These are phyloP conservation scores for Trilocha varians DNA, from an alignment of 2,888 invertebrate genomes.

Conservation along the genomic window DNA sequence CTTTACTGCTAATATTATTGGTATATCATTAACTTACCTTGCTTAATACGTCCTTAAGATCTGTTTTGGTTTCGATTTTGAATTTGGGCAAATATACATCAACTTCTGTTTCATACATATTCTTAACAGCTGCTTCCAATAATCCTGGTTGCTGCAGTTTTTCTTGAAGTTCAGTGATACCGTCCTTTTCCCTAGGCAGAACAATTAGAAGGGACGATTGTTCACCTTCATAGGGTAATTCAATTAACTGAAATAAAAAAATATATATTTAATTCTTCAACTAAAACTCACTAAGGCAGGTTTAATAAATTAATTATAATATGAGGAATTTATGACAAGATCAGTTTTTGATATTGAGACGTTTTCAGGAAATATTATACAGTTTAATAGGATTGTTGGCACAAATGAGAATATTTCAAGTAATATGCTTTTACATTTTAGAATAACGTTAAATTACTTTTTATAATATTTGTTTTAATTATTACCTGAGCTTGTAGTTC, in stretches of 20 bases:
- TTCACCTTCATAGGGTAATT: constrained; percentile 80
- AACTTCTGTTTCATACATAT: constrained; percentile 66
- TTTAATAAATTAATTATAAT: no score
- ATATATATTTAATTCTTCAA: no score
- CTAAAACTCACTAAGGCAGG: no score
- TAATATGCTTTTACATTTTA: no score
- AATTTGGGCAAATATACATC: constrained; percentile 82
- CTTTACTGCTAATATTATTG: background rate
- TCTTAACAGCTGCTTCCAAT: constrained; percentile 47
- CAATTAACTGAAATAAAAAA: constrained; percentile 70
- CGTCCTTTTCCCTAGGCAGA: constrained; percentile 79
- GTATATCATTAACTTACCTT: constrained; percentile 63
- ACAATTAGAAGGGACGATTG: constrained; percentile 81
- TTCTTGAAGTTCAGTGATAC: constrained; percentile 73
- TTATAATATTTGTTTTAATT: background rate
- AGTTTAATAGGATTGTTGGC: no score
- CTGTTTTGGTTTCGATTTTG: constrained; percentile 80
- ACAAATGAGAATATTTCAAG: no score
- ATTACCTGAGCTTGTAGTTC: constrained; percentile 49
- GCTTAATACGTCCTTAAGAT: constrained; percentile 72
- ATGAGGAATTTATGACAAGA: no score
- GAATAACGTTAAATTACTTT: background rate
- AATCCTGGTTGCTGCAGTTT: constrained; percentile 65
- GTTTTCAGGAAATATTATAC: no score
- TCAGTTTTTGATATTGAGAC: no score